Conservation (phyloP, 1,140 invertebrate species). For the Ctenoplectra terminalis region DNA sequence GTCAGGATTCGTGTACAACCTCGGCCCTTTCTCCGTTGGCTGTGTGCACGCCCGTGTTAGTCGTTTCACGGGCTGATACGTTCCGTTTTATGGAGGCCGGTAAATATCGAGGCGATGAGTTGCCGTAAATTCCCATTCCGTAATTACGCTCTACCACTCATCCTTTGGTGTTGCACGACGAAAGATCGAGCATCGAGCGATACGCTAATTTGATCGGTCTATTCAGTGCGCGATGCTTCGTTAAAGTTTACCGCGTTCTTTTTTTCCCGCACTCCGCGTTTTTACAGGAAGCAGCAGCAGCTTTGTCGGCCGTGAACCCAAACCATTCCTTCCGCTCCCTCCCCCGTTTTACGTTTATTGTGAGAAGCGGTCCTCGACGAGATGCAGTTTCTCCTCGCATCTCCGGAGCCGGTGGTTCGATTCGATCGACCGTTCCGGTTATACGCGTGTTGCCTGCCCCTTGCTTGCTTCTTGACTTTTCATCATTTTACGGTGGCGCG, state of each 20-base stretch:
- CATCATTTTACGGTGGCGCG: slow-evolving; percentile 13
- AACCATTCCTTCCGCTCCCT: neutral
- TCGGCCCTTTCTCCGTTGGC: neutral
- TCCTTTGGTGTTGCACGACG: neutral
- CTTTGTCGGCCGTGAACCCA: slow-evolving; percentile 39
- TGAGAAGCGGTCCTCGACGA: slow-evolving; percentile 2
- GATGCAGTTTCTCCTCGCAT: slow-evolving; percentile 26
- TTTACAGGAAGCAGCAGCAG: slow-evolving; percentile 15
- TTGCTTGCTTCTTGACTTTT: neutral
- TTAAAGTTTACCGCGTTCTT: slow-evolving; percentile 10
- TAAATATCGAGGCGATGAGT: slow-evolving; percentile 27
- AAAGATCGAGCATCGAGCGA: slow-evolving; percentile 22
- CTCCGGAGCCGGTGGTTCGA: slow-evolving; percentile 4
- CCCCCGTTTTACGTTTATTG: neutral
- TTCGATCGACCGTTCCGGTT: slow-evolving; percentile 44
- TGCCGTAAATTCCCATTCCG: slow-evolving; percentile 26
- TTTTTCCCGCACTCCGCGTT: slow-evolving; percentile 20
- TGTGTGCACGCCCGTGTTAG: neutral
- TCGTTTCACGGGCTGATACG: neutral
- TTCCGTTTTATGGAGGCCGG: neutral
- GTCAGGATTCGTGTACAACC: neutral
- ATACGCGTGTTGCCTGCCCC: neutral
- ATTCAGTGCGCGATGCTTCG: slow-evolving; percentile 43
- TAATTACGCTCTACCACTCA: neutral
- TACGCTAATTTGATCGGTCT: slow-evolving; percentile 57